These are phyloP conservation scores for Ambastaia sidthimunki DNA, from an alignment of 2,797 vertebrate species.

Conservation along the genomic window DNA sequence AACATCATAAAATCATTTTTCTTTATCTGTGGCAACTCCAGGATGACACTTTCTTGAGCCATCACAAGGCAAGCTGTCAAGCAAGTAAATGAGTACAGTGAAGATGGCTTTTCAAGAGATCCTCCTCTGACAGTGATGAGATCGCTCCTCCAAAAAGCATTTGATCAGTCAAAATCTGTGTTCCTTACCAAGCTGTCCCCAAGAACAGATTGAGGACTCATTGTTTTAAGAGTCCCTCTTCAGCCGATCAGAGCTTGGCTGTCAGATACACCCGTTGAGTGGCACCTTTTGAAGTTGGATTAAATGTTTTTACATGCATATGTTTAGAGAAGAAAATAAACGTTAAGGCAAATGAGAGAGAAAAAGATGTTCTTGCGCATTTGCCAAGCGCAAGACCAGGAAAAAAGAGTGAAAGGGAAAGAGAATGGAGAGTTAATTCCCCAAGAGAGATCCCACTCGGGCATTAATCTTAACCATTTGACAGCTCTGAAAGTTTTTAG, in stretches of 20 bases:
- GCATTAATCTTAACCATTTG: conserved; percentile 82
- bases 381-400: conserved; percentile 32
- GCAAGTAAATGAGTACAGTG: conserved; percentile 37
- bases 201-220: conserved; percentile 39
- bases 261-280: conserved; percentile 28
- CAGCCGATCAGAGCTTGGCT: conserved; percentile 37
- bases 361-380: conserved; percentile 32
- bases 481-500: conserved; percentile 82
- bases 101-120: conserved; percentile 22
- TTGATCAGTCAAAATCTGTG: conserved; percentile 39
- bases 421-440: conserved; percentile 65
- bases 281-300: conserved; percentile 43
- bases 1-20: conserved; percentile 2
- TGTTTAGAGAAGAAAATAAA: conserved; percentile 44
- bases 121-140: conserved; percentile 11
- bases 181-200: conserved; percentile 10
- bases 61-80: conserved; percentile 11
- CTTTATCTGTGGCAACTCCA: conserved; percentile 4
- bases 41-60: background rate
- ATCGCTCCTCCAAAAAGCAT: conserved; percentile 23
- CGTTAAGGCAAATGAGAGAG: conserved; percentile 56
- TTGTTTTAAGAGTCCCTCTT: conserved; percentile 32
- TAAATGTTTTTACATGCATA: conserved; percentile 48
- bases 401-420: conserved; percentile 43
- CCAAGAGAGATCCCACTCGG: conserved; percentile 71